These are phyloP conservation scores for Hypomesus transpacificus DNA, from an alignment of 2,113 vertebrate genomes.

Conservation along the genomic window DNA sequence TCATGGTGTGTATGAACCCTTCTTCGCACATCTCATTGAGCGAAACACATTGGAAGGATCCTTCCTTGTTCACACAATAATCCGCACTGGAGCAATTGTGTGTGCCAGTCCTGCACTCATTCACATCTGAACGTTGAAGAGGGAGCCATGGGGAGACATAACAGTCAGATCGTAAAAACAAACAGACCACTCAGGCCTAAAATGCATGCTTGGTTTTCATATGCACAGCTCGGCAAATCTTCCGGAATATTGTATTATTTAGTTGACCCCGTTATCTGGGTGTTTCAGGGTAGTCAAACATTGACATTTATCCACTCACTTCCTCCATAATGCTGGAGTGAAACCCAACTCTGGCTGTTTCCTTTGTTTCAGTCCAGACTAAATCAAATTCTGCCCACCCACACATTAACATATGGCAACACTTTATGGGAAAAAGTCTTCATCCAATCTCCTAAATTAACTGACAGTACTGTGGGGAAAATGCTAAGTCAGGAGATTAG, in stretches of 20 bases:
- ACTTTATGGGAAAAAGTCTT: conserved; percentile 31
- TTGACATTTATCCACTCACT: conserved; percentile 11
- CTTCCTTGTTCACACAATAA: conserved; percentile 42
- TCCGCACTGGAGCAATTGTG: conserved; percentile 41
- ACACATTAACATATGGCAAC: conserved; percentile 50
- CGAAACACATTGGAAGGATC: conserved; percentile 38
- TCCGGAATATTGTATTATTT: neutral
- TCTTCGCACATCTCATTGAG: conserved; percentile 37
- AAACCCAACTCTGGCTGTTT: conserved; percentile 29
- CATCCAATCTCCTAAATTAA: conserved; percentile 19
- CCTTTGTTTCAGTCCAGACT: conserved; percentile 38
- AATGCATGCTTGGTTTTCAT: conserved; percentile 3
- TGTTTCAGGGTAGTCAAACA: neutral
- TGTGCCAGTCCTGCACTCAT: conserved; percentile 38
- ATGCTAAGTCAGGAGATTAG: conserved; percentile 7
- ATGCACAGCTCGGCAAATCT: no score
- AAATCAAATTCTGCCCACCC: conserved; percentile 53
- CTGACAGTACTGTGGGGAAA: conserved; percentile 22
- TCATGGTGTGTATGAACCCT: conserved; percentile 43
- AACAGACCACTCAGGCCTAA: conserved; percentile 2
- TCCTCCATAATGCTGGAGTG: conserved; percentile 16
- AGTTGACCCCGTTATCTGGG: neutral
- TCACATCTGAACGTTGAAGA: conserved; percentile 40
- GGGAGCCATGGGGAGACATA: conserved; percentile 5
- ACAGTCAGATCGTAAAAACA: neutral